phyloP scores from a whole-genome alignment of 2,797 vertebrate genomes.

The Eremophila alpestris region DNA sequence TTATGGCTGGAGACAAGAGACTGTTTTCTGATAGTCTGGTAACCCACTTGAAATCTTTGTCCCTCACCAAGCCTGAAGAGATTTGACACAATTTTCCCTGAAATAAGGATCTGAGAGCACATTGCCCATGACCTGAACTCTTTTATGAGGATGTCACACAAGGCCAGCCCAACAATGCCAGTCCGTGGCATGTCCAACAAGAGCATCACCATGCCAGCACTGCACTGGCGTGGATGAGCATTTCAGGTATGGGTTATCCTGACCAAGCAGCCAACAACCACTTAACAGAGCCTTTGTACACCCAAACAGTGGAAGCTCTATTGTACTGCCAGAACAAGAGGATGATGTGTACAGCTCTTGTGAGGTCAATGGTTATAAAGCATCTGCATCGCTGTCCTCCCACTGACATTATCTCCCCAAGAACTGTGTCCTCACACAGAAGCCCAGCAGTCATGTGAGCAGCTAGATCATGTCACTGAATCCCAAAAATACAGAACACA shows the following conservation, averaged over 20 bases:
- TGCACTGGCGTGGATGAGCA: background rate
- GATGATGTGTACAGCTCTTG: background rate
- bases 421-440: background rate
- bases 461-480: background rate
- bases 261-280: background rate
- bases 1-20: background rate
- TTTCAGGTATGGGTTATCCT: background rate
- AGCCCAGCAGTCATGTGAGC: background rate
- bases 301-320: background rate
- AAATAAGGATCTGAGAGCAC: background rate
- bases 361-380: background rate
- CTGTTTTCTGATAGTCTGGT: background rate
- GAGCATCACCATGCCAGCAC: background rate
- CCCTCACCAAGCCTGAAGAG: background rate
- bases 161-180: background rate
- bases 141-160: background rate
- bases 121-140: background rate
- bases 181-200: background rate
- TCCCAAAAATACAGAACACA: fast-evolving
- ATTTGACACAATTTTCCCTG: background rate
- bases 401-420: background rate
- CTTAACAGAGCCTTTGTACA: background rate
- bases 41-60: background rate
- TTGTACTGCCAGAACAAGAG: background rate
- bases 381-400: background rate